Evolutionary conservation across 1,140 invertebrate species (phyloP), one percentile per base, ranked within the genome.

Genomic region (Pseudomyrmex pallidus): DNA sequence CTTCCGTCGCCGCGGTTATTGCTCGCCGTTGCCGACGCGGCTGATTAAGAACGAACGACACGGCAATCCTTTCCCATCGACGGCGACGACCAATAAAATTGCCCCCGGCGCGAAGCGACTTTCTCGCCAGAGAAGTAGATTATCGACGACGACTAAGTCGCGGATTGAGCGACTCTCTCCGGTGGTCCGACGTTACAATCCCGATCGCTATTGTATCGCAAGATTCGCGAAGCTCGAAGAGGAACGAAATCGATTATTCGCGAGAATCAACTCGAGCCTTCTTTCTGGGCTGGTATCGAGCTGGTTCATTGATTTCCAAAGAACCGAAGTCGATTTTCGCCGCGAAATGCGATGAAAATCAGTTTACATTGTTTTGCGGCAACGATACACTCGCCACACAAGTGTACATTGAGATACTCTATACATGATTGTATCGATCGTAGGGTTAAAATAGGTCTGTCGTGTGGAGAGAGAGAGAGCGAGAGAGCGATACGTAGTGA

Each of bases 1-100:
- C 57, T 86, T 87, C 67, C 86, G 64, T 50, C 68, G 46, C 74
- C 12, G 64, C 61, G 59, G 70, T 80, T 76, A 74, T 83, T 62
- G 76, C 77, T 74, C n/a, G 35, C 62, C 57, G 22, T 57, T 68
- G 62, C 57, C 78, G 80, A 86, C 86, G 52, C 56, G 52, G 44
- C n/a, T 59, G 77, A 87, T 86, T 86, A 77, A 86, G 17, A 59
- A 56, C 48, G 44, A 61, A 7, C 54, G 62, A 76, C 25, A 67
- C 17, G n/a, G 17, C 44, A 20, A 86, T 80, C 25, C 48, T 78
- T 85, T 74, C 50, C 44, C 44, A 52, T 50, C 52, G 15, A n/a
- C 57, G n/a, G 10, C 17, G 66, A 54, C 12, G 57, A 72, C 35
- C 46, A 13, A 85, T 67, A 54, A 5, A 80, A 85, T 80, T 66